phyloP scores from a whole-genome alignment of 2,888 invertebrate genomes.

The Yponomeuta evonymella region DNA sequence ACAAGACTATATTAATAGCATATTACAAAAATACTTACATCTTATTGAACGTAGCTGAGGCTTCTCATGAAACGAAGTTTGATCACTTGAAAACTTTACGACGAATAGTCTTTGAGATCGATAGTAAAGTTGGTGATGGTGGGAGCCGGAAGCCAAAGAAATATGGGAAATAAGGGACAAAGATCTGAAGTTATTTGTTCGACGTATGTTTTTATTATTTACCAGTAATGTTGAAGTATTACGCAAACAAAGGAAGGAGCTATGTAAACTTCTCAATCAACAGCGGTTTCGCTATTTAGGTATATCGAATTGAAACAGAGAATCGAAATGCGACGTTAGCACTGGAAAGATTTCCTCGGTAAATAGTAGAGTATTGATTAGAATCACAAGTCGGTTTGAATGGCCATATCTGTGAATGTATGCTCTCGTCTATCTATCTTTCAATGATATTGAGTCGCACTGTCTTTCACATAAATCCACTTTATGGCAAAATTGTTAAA shows the following conservation, averaged over 20 bases:
- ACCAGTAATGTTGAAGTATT: background rate
- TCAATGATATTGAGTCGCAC: background rate
- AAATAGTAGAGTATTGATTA: background rate
- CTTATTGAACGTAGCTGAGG: background rate
- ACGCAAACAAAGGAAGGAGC: background rate
- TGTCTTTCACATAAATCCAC: background rate
- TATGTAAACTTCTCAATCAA: background rate
- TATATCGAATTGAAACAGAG: background rate
- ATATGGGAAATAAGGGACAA: background rate
- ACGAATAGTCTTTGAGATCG: background rate
- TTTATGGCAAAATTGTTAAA: background rate
- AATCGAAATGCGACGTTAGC: constrained; percentile 4
- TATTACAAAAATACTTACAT: background rate
- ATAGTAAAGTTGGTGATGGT: background rate
- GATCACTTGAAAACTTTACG: background rate
- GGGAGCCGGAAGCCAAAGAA: background rate
- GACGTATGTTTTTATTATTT: background rate
- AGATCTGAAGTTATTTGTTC: background rate
- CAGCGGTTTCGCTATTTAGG: background rate
- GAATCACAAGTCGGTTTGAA: background rate
- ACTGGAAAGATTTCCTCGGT: background rate
- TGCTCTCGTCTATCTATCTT: background rate
- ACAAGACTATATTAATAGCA: background rate
- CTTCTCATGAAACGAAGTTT: background rate
- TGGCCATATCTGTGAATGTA: background rate